Percentiles rank a stretch among this genome's conserved stretches.
Evolutionary conservation across 1,140 invertebrate genomes (phyloP).

Genomic region (Drosophila rufa): DNA sequence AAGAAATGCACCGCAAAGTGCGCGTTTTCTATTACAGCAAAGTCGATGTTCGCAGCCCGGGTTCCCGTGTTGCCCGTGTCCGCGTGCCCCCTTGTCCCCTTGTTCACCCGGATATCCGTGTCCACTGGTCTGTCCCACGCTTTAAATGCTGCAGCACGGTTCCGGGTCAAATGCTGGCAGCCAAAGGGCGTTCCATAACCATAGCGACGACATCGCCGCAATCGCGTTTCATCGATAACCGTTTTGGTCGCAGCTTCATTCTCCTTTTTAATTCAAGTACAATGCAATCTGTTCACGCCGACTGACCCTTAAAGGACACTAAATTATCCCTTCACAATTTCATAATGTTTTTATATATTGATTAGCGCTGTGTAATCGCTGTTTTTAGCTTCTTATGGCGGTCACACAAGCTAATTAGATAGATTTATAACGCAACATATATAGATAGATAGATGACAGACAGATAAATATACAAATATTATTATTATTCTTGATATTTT

Average conservation of each 20-base stretch:
- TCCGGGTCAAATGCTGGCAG: conserved; percentile 71
- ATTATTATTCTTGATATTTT: too few relatives aligned
- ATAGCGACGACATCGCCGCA: conserved; percentile 65
- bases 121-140: conserved; percentile 33
- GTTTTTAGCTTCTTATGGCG: neutral
- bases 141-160: conserved; percentile 67
- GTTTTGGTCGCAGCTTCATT: conserved; percentile 10
- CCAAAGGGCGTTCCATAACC: conserved; percentile 68
- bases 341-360: neutral
- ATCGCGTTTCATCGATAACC: conserved; percentile 45
- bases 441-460: too few relatives aligned
- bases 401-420: neutral
- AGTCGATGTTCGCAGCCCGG: conserved; percentile 40
- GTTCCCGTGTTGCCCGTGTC: conserved; percentile 11
- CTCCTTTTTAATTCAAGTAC: conserved; percentile 16
- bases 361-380: neutral
- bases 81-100: conserved; percentile 5
- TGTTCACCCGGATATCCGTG: conserved; percentile 6
- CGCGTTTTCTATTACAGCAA: conserved; percentile 74
- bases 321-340: neutral
- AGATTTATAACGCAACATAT: neutral
- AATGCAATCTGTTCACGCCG: conserved; percentile 14
- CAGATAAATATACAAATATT: too few relatives aligned
- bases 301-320: neutral
- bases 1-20: conserved; percentile 71